Evolutionary conservation across 2,113 vertebrate species (phyloP).

Genomic region (Zosterops lateralis): DNA sequence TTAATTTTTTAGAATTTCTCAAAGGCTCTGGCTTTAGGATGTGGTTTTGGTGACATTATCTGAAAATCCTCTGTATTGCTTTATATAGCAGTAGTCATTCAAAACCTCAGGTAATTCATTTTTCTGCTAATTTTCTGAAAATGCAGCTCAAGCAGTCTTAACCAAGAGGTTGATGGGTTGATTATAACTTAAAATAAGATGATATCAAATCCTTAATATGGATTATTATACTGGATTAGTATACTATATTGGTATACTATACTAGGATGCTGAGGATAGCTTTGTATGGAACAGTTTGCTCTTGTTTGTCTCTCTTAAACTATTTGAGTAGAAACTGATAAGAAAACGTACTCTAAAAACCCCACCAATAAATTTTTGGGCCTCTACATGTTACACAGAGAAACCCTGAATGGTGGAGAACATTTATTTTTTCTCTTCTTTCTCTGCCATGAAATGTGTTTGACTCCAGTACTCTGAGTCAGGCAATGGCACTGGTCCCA

Average conservation of each 20-base stretch:
- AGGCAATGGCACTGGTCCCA: background rate
- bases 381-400: too few relatives aligned
- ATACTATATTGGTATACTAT: background rate
- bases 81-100: background rate
- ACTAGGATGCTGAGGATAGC: background rate
- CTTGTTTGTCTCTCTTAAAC: background rate
- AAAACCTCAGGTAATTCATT: background rate
- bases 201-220: background rate
- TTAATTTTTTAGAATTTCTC: background rate
- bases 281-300: background rate
- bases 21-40: background rate
- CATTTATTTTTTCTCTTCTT: background rate
- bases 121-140: background rate
- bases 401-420: background rate
- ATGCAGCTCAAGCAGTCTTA: background rate
- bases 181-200: background rate
- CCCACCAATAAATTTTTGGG: background rate
- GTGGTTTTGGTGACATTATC: background rate
- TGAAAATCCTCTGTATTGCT: background rate
- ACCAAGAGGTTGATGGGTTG: background rate
- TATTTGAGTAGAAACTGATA: background rate
- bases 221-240: background rate
- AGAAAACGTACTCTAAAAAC: background rate
- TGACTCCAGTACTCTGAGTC: background rate
- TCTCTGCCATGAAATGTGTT: background rate